These are phyloP conservation scores for Sternotherus odoratus DNA, from an alignment of 2,797 vertebrate genomes.

Conservation along the genomic window DNA sequence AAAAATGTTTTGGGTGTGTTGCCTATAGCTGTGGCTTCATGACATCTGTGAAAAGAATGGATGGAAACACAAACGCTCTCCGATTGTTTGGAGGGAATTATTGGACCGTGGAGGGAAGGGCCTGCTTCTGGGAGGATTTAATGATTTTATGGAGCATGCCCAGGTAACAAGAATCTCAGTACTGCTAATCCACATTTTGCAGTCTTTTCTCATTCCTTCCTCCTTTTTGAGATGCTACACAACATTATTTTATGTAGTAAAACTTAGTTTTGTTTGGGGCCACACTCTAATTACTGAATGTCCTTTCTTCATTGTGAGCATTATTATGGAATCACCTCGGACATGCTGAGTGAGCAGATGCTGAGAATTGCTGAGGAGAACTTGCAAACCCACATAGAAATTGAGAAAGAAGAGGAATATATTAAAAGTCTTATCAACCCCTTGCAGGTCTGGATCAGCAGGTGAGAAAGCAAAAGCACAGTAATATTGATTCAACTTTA, in stretches of 20 bases:
- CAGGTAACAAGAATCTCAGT: conserved; percentile 83
- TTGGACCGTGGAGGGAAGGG: conserved; percentile 89
- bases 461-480: conserved; percentile 77
- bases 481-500: background rate
- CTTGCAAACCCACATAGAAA: conserved; percentile 71
- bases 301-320: conserved; percentile 76
- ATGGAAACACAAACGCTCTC: conserved; percentile 88
- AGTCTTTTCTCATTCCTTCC: conserved; percentile 18
- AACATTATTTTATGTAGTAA: background rate
- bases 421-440: conserved; percentile 74
- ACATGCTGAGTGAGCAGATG: conserved; percentile 84
- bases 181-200: background rate
- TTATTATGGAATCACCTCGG: conserved; percentile 87
- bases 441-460: conserved; percentile 91
- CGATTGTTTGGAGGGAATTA: conserved; percentile 96
- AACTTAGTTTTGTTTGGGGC: background rate
- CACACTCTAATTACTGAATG: background rate
- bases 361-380: conserved; percentile 88
- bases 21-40: conserved; percentile 87
- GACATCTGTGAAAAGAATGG: conserved; percentile 83
- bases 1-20: conserved; percentile 37
- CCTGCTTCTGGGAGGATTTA: conserved; percentile 89
- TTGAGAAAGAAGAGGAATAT: conserved; percentile 77
- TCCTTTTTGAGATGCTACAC: conserved; percentile 1
- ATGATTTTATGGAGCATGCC: conserved; percentile 90